These are phyloP conservation scores for Zygothrica quintamaculata DNA, from an alignment of 2,888 invertebrate genomes.

Conservation along the genomic window DNA sequence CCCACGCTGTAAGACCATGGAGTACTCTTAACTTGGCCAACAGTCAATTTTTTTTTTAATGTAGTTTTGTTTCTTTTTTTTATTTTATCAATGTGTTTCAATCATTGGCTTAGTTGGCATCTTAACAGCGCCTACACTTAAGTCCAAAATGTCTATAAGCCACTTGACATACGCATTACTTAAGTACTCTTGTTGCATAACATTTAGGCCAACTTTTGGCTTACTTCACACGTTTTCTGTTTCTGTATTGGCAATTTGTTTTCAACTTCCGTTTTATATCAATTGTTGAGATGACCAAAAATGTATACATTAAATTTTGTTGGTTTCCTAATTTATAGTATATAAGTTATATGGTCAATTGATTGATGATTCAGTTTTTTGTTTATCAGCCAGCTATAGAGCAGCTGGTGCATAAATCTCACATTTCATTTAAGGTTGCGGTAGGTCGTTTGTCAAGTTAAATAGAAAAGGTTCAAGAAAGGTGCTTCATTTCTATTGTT, in stretches of 20 bases:
- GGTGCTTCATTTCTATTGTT: no score
- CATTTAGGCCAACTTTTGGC: slow-evolving; percentile 59
- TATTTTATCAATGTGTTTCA: slow-evolving; percentile 55
- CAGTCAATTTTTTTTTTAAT: slow-evolving; percentile 39
- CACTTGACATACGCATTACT: slow-evolving; percentile 58
- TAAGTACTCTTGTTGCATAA: slow-evolving; percentile 59
- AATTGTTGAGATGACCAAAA: no score
- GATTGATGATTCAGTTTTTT: neutral
- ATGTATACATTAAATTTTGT: no score
- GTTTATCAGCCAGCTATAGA: no score
- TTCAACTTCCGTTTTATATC: slow-evolving; percentile 1
- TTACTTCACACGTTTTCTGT: slow-evolving; percentile 26
- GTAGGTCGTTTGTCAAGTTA: no score
- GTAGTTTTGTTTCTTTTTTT: neutral
- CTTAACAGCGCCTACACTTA: slow-evolving; percentile 51
- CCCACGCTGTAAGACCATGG: slow-evolving; percentile 16
- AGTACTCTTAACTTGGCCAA: slow-evolving; percentile 53
- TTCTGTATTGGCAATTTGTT: slow-evolving; percentile 8
- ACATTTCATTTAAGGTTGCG: no score
- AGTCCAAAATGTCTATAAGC: slow-evolving; percentile 51
- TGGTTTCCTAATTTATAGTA: no score
- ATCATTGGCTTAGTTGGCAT: slow-evolving; percentile 63
- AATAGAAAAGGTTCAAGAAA: no score
- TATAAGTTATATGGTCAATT: neutral
- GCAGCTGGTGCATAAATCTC: no score